Evolutionary conservation across 2,797 vertebrate species (phyloP).

Genomic region (Crossoptilon crossoptilon): DNA sequence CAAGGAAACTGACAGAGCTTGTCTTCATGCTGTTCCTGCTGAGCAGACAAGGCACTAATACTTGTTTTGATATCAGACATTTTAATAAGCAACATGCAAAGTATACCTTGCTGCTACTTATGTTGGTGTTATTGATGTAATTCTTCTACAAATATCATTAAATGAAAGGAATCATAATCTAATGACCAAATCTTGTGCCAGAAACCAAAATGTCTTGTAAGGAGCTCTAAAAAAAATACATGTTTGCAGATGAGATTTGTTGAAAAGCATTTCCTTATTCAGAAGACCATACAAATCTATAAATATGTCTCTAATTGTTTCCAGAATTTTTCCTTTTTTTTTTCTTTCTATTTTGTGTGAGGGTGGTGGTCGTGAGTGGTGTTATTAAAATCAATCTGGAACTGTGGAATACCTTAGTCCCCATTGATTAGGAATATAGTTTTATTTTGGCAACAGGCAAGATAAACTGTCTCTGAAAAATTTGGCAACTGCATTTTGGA

Average conservation of each 20-base stretch:
- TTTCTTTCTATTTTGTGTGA: not conserved
- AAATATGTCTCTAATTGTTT: not conserved
- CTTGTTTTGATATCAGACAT: not conserved
- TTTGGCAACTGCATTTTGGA: not conserved
- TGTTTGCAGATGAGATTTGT: constrained; percentile 4
- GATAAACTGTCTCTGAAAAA: not conserved
- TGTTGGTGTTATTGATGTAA: not conserved
- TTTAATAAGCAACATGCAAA: not conserved
- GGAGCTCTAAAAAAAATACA: not conserved
- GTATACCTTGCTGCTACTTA: not conserved
- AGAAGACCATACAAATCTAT: not conserved
- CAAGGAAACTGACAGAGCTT: not conserved
- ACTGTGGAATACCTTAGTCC: not conserved
- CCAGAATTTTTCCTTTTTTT: not conserved
- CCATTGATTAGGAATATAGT: not conserved
- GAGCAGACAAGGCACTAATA: not conserved
- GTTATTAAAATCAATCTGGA: not conserved
- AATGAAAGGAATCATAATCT: not conserved
- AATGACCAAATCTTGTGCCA: not conserved
- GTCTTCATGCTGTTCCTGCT: not conserved
- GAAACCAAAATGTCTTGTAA: not conserved
- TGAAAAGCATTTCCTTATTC: not conserved
- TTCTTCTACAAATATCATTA: not conserved
- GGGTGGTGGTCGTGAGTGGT: accelerated
- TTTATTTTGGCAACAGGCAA: not conserved